A percentile compares a stretch with the other conserved stretches of the same genome.
These are phyloP conservation scores for Antheraea mylitta DNA, from an alignment of 1,140 invertebrate species.

Conservation along the genomic window DNA sequence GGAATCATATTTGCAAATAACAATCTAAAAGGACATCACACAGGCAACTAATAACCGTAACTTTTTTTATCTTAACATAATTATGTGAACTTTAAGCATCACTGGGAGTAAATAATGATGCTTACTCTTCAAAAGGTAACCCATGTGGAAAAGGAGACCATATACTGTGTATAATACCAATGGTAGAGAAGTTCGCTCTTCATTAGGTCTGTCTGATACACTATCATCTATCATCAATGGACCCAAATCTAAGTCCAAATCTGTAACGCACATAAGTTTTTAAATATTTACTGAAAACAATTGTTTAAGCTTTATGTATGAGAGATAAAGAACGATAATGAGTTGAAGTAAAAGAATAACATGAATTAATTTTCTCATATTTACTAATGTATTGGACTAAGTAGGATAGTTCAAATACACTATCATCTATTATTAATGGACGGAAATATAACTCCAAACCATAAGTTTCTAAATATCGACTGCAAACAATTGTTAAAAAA, in stretches of 20 bases:
- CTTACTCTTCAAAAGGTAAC: constrained; percentile 74
- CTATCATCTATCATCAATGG: constrained; percentile 64
- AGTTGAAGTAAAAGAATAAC: too few species aligned
- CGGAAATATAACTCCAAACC: constrained; percentile 71
- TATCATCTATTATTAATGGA: constrained; percentile 64
- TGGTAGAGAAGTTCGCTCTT: constrained; percentile 63
- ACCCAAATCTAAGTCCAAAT: constrained; percentile 72
- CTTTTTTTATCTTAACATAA: background rate
- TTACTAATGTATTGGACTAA: too few species aligned
- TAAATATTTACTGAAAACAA: background rate
- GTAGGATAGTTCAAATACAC: too few species aligned
- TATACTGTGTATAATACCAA: constrained; percentile 73
- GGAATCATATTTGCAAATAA: background rate
- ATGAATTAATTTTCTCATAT: too few species aligned
- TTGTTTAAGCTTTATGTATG: background rate
- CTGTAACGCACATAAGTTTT: constrained; percentile 49
- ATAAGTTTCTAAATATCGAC: background rate
- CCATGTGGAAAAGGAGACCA: constrained; percentile 76
- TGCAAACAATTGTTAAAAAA: background rate
- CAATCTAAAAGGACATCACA: constrained; percentile 19
- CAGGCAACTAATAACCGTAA: background rate
- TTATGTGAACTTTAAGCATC: background rate
- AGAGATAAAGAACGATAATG: too few species aligned
- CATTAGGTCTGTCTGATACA: constrained; percentile 50
- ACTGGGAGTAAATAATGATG: constrained; percentile 45